A percentile compares a stretch with the other conserved stretches of the same genome.
Conservation (phyloP, 2,797 vertebrate genomes). For the Psittacula echo region DNA sequence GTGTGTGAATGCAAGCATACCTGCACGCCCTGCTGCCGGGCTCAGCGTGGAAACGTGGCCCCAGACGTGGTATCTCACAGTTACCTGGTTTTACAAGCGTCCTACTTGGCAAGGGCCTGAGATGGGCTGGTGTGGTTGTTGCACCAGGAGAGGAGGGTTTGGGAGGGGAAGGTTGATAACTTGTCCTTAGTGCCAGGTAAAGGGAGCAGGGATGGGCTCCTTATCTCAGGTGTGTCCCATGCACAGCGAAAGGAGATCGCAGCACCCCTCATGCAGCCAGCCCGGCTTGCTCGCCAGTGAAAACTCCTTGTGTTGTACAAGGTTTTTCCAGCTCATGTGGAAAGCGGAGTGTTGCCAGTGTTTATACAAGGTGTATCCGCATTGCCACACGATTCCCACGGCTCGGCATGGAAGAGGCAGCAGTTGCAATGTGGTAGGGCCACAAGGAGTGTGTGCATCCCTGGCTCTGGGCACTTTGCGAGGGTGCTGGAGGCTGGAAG, state of each 20-base stretch:
- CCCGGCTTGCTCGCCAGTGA: background rate
- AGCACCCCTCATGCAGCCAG: fast-evolving
- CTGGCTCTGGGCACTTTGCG: background rate
- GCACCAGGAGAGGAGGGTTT: background rate
- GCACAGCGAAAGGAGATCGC: background rate
- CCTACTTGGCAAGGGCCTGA: background rate
- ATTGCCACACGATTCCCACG: fast-evolving
- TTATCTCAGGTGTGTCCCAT: background rate
- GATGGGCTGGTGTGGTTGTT: background rate
- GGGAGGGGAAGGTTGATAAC: background rate
- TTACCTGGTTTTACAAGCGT: background rate
- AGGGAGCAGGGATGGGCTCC: background rate
- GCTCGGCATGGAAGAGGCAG: fast-evolving
- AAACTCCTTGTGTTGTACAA: background rate
- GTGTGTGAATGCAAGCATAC: background rate
- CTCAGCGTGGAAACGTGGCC: background rate
- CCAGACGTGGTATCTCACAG: background rate
- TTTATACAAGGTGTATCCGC: fast-evolving
- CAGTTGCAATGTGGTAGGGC: background rate
- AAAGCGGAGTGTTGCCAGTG: background rate
- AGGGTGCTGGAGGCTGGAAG: background rate
- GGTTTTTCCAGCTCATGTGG: background rate
- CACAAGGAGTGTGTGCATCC: fast-evolving
- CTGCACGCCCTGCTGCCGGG: background rate
- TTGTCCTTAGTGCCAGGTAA: background rate